phyloP scores from a whole-genome alignment of 2,797 vertebrate genomes.

The Hafferia zeledoni region DNA sequence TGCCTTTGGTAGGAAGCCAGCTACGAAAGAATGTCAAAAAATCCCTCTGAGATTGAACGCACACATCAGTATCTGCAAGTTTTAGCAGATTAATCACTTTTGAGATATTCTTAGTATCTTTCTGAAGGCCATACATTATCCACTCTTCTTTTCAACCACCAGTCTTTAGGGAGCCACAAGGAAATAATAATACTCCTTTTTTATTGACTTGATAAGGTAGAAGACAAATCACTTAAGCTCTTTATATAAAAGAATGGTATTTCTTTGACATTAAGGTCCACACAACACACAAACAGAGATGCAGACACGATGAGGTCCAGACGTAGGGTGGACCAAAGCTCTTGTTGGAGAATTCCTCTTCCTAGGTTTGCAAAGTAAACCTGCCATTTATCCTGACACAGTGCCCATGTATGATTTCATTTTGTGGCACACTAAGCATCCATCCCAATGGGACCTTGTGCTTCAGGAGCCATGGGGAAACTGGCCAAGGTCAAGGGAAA shows the following conservation, averaged over 20 bases:
- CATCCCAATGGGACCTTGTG: rapidly evolving
- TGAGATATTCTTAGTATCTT: neutral
- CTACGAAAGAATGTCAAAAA: neutral
- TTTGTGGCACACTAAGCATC: neutral
- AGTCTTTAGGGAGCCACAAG: neutral
- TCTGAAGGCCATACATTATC: neutral
- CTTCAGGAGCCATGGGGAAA: neutral
- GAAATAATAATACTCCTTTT: neutral
- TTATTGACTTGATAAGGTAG: neutral
- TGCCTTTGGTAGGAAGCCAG: neutral
- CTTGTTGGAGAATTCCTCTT: neutral
- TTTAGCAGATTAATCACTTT: neutral
- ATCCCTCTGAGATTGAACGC: neutral
- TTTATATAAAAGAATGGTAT: neutral
- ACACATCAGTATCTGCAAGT: neutral
- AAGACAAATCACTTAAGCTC: neutral
- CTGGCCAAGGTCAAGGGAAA: neutral
- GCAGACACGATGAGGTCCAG: neutral
- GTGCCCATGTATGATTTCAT: neutral
- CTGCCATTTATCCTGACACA: neutral
- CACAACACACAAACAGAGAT: neutral
- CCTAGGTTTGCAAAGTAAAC: neutral
- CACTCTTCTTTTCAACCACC: neutral
- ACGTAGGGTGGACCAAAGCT: neutral
- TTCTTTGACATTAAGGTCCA: neutral